Conservation (phyloP, 2,888 invertebrate species). For the Heteromurus nitidus region DNA sequence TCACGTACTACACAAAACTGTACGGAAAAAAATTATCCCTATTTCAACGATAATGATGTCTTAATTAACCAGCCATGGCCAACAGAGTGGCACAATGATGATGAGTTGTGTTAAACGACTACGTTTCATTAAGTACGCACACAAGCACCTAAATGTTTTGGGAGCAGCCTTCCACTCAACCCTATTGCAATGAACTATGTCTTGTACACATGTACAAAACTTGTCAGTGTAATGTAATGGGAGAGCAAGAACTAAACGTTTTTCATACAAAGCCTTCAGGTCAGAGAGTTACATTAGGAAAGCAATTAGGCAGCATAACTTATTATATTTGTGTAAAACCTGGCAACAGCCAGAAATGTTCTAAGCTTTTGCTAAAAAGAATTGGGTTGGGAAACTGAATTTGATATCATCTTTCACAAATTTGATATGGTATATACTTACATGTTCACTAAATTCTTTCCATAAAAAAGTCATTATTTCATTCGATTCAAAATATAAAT, state of each 20-base stretch:
- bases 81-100: slow-evolving; percentile 8
- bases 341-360: background rate
- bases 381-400: no score
- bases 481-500: no score
- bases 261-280: slow-evolving; percentile 35
- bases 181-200: slow-evolving; percentile 7
- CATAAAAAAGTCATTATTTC: background rate
- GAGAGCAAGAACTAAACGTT: slow-evolving; percentile 23
- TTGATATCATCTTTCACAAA: background rate
- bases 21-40: background rate
- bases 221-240: no score
- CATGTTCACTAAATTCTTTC: background rate
- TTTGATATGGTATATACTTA: slow-evolving; percentile 4
- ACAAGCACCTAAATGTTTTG: background rate
- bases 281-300: slow-evolving; percentile 9
- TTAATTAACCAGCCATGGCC: slow-evolving; percentile 51
- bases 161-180: slow-evolving; percentile 8
- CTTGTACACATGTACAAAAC: background rate
- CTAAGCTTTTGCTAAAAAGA: no score
- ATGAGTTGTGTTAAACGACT: slow-evolving; percentile 9
- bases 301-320: slow-evolving; percentile 17
- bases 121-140: slow-evolving; percentile 29
- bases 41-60: slow-evolving; percentile 57
- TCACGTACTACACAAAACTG: slow-evolving; percentile 24
- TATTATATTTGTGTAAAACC: background rate